Evolutionary conservation across 2,888 invertebrate species (phyloP).

Genomic region (Eumacrocentrus americanus): DNA sequence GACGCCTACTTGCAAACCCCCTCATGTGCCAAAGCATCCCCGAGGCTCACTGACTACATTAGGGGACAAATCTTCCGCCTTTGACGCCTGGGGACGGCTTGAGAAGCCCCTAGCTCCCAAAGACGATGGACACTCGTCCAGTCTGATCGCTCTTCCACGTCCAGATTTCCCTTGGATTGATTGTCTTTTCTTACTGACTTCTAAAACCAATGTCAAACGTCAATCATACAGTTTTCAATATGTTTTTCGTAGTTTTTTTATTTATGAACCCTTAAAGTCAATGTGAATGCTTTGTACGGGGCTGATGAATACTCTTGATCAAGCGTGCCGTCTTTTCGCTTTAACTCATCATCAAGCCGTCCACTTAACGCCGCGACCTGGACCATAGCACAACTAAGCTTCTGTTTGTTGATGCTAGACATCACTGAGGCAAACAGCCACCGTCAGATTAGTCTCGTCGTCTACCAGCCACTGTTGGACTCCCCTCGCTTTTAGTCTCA

Average conservation of each 20-base stretch:
- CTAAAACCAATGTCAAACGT: too few species aligned
- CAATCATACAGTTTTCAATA: too few species aligned
- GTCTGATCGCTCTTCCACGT: conserved; percentile 33
- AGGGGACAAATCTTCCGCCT: conserved; percentile 59
- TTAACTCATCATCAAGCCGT: too few species aligned
- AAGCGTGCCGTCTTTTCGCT: too few species aligned
- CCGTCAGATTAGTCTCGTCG: too few species aligned
- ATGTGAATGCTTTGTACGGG: too few species aligned
- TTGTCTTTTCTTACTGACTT: conserved; percentile 10
- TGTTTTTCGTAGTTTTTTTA: too few species aligned
- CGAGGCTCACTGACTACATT: conserved; percentile 59
- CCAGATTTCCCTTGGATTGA: conserved; percentile 39
- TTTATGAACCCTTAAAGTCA: too few species aligned
- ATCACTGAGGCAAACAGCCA: too few species aligned
- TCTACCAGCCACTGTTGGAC: too few species aligned
- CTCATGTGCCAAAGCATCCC: conserved; percentile 41
- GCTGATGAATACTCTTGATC: too few species aligned
- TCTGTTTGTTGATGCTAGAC: conserved; percentile 38
- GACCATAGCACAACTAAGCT: conserved; percentile 31
- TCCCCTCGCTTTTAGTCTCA: background rate
- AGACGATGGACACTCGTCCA: conserved; percentile 45
- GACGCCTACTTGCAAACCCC: conserved; percentile 52
- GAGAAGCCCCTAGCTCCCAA: conserved; percentile 27
- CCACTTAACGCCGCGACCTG: conserved; percentile 29
- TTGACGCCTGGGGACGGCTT: conserved; percentile 22